These are phyloP conservation scores for Zaprionus africanus DNA, from an alignment of 1,140 invertebrate species.

Conservation along the genomic window DNA sequence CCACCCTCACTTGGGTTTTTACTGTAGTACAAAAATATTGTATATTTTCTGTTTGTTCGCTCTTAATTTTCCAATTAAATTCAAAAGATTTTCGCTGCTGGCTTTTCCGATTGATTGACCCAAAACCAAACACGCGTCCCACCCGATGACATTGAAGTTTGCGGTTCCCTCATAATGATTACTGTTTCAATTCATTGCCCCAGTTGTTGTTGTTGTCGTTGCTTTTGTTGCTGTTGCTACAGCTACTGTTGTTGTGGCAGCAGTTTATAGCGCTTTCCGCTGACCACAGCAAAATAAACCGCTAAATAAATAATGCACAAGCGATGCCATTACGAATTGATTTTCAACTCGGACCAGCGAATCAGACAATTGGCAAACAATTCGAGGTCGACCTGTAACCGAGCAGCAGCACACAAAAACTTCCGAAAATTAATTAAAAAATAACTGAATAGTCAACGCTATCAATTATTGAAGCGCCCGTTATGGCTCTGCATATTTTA, in stretches of 20 bases:
- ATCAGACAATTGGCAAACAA: conserved; percentile 51
- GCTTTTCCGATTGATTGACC: conserved; percentile 62
- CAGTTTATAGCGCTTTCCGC: conserved; percentile 43
- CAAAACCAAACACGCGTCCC: conserved; percentile 45
- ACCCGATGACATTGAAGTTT: conserved; percentile 57
- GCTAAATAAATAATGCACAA: conserved; percentile 76
- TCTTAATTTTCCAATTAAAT: conserved; percentile 14
- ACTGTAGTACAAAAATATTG: conserved; percentile 13
- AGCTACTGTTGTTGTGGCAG: conserved; percentile 19
- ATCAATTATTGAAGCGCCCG: conserved; percentile 66
- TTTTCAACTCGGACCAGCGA: conserved; percentile 34
- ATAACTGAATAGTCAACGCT: conserved; percentile 53
- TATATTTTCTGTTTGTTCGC: neutral
- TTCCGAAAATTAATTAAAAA: conserved; percentile 76
- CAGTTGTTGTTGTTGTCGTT: neutral
- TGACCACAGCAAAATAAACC: conserved; percentile 69
- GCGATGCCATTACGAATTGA: conserved; percentile 58
- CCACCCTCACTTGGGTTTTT: neutral
- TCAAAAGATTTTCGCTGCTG: conserved; percentile 40
- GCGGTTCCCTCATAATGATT: conserved; percentile 71
- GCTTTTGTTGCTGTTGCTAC: neutral
- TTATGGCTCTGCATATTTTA: conserved; percentile 22
- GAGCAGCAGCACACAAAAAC: conserved; percentile 14
- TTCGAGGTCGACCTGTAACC: conserved; percentile 23
- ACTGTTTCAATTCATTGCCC: conserved; percentile 20